phyloP scores from a whole-genome alignment of 2,888 invertebrate species.

The Sthenelais limicola region DNA sequence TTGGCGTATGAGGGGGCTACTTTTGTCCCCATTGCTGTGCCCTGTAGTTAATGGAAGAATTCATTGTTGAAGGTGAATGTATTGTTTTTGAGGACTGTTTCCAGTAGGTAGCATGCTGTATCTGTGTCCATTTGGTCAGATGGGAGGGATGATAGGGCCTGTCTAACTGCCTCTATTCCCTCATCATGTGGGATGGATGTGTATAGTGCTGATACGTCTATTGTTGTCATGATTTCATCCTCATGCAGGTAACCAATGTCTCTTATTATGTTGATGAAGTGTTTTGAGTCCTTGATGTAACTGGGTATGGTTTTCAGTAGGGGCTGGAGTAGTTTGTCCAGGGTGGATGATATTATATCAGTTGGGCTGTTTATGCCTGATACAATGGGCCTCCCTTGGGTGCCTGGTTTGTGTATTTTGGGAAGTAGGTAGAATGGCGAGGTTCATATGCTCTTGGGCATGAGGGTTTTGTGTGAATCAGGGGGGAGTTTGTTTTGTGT shows the following conservation, averaged over 20 bases:
- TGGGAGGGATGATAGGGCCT: not conserved
- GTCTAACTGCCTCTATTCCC: conserved; percentile 6
- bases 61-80: too few relatives aligned
- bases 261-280: conserved; percentile 15
- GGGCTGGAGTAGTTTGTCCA: conserved; percentile 2
- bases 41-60: too few relatives aligned
- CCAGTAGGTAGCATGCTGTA: too few relatives aligned
- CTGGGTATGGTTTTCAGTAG: not conserved
- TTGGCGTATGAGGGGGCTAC: too few relatives aligned
- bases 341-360: conserved; percentile 2
- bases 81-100: too few relatives aligned
- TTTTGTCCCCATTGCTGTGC: too few relatives aligned
- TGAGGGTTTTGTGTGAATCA: not conserved
- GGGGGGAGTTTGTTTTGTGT: not conserved
- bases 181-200: conserved; percentile 28
- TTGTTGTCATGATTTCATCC: conserved; percentile 14
- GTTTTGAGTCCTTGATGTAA: conserved; percentile 9
- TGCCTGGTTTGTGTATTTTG: conserved; percentile 16
- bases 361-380: conserved; percentile 20
- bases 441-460: not conserved
- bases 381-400: conserved; percentile 1
- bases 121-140: too few relatives aligned
- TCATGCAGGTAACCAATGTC: not conserved
- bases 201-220: conserved; percentile 7
- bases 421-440: conserved; percentile 16